A percentile compares a stretch with the other conserved stretches of the same genome.
These are phyloP conservation scores for Drosophila siamana DNA, from an alignment of 2,888 invertebrate species.

Conservation along the genomic window DNA sequence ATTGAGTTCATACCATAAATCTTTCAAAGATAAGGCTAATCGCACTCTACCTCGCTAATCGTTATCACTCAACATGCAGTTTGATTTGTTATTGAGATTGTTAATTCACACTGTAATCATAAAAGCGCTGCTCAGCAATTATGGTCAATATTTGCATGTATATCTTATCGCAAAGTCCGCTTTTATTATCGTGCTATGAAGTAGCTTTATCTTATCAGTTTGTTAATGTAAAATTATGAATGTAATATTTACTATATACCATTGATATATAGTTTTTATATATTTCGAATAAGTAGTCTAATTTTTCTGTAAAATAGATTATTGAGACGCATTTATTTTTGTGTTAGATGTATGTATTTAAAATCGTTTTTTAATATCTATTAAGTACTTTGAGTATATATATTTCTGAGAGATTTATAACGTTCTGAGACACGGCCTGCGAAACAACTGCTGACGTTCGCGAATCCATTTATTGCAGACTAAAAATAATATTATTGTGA, in stretches of 20 bases:
- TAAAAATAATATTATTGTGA: conserved; percentile 71
- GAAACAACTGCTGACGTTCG: conserved; percentile 92
- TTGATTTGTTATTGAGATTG: background rate
- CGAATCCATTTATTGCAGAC: conserved; percentile 96
- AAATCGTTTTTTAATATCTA: conserved; percentile 9
- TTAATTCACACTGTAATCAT: background rate
- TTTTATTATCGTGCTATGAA: background rate
- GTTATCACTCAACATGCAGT: background rate
- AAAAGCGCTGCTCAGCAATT: background rate
- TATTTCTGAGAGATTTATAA: conserved; percentile 28
- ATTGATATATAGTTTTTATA: too few species aligned
- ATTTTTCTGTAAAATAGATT: background rate
- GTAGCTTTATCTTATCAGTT: background rate
- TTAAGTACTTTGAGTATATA: conserved; percentile 18
- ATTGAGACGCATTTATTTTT: background rate
- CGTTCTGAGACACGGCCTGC: conserved; percentile 86
- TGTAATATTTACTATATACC: too few species aligned
- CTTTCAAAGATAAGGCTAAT: background rate
- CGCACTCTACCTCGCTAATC: background rate
- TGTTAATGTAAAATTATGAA: too few species aligned
- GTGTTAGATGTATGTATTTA: background rate
- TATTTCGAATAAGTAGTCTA: too few species aligned
- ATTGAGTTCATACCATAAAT: background rate
- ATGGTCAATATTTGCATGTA: conserved; percentile 1
- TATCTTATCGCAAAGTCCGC: background rate